A percentile compares a stretch with the other conserved stretches of the same genome.
phyloP scores from a whole-genome alignment of 2,888 invertebrate genomes.

The Eilema caniola region DNA sequence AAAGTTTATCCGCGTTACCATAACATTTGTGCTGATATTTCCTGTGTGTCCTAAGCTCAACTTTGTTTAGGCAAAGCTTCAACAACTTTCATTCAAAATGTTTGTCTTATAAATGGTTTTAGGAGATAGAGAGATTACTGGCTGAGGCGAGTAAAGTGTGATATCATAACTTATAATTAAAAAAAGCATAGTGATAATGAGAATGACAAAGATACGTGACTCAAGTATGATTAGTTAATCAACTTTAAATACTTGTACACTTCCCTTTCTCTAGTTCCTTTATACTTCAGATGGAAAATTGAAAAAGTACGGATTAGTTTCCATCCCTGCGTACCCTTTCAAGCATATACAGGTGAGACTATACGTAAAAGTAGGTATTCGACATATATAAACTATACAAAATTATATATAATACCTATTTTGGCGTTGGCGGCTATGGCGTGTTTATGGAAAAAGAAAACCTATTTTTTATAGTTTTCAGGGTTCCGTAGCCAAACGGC shows the following conservation, averaged over 20 bases:
- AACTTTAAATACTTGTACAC: too few relatives aligned
- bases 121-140: not conserved
- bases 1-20: constrained; percentile 36
- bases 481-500: too few relatives aligned
- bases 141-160: not conserved
- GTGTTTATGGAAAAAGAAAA: too few relatives aligned
- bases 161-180: not conserved
- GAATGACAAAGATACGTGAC: not conserved
- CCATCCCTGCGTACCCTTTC: not conserved
- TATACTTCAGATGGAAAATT: too few relatives aligned
- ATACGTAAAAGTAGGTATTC: too few relatives aligned
- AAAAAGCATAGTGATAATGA: not conserved
- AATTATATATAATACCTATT: too few relatives aligned
- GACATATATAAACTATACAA: too few relatives aligned
- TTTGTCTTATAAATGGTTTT: constrained; percentile 7
- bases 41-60: constrained; percentile 20
- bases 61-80: constrained; percentile 18
- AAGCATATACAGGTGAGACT: not conserved
- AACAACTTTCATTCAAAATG: constrained; percentile 6
- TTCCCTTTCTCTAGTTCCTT: too few relatives aligned
- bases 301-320: not conserved
- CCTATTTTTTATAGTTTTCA: too few relatives aligned
- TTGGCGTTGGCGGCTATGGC: too few relatives aligned
- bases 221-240: not conserved
- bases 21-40: constrained; percentile 33